Conservation (phyloP, 2,888 invertebrate genomes). For the Priocnemis perturbator region DNA sequence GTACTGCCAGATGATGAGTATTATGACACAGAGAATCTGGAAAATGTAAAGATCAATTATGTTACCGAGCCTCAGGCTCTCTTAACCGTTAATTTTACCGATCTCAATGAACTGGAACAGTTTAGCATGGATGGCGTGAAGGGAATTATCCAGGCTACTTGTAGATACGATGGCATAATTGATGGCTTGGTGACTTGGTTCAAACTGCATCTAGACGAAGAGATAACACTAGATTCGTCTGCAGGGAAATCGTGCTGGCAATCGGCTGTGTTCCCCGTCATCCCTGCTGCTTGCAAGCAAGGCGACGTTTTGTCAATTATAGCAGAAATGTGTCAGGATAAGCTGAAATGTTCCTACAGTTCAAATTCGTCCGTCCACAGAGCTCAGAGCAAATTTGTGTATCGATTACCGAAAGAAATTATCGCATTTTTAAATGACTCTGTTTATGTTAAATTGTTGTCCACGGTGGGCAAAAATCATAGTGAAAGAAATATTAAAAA, state of each 20-base stretch:
- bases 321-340: constrained; percentile 54
- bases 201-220: constrained; percentile 82
- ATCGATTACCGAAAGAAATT: constrained; percentile 68
- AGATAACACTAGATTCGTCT: constrained; percentile 80
- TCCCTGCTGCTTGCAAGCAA: constrained; percentile 40
- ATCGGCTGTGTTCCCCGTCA: constrained; percentile 81
- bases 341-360: constrained; percentile 64
- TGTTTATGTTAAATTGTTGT: constrained; percentile 75
- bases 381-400: constrained; percentile 71
- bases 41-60: constrained; percentile 77
- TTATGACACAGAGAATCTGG: constrained; percentile 84
- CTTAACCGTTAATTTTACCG: constrained; percentile 81
- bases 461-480: constrained; percentile 72
- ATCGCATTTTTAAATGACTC: constrained; percentile 71
- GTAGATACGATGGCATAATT: constrained; percentile 76
- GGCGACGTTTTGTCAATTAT: constrained; percentile 50
- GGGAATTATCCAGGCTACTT: constrained; percentile 71
- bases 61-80: constrained; percentile 79
- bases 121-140: constrained; percentile 70
- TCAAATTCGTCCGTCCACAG: constrained; percentile 67
- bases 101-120: constrained; percentile 73
- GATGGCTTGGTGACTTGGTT: constrained; percentile 86
- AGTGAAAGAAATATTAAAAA: constrained; percentile 45
- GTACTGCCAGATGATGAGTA: constrained; percentile 76
- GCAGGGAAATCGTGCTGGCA: constrained; percentile 85